Conservation (phyloP, 2,113 vertebrate genomes). For the Chaetops frenatus region DNA sequence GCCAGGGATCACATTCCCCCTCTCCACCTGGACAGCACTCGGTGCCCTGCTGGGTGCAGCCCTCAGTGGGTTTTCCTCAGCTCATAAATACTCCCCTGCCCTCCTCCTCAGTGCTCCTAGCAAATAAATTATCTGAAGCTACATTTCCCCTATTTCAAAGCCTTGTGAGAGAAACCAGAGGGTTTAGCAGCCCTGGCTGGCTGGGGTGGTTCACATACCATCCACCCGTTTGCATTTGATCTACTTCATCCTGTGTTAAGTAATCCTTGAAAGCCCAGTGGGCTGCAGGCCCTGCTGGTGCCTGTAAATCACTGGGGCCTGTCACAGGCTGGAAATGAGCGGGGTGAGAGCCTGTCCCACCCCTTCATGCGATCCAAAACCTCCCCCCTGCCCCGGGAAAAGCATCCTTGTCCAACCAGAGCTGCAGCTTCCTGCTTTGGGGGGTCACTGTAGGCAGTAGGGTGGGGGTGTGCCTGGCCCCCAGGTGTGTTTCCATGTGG, state of each 20-base stretch:
- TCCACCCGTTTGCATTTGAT: neutral
- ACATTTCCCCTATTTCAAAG: constrained; percentile 24
- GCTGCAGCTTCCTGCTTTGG: neutral
- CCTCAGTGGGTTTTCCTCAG: neutral
- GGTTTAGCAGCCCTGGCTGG: constrained; percentile 19
- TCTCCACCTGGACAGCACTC: rapidly evolving
- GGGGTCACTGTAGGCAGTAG: rapidly evolving
- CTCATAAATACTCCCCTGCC: neutral
- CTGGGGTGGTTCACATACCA: constrained; percentile 26
- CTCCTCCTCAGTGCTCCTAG: neutral
- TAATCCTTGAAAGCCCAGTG: neutral
- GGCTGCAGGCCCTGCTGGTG: neutral
- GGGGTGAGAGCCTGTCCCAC: rapidly evolving
- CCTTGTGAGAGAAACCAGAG: constrained; percentile 35
- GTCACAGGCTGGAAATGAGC: neutral
- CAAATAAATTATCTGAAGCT: constrained; percentile 25
- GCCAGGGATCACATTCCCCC: neutral
- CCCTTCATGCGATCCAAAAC: neutral
- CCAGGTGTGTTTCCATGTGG: neutral
- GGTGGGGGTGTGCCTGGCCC: neutral
- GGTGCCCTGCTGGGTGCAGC: neutral
- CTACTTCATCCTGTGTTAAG: neutral
- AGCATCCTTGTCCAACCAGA: neutral
- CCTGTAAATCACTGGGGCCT: constrained; percentile 13
- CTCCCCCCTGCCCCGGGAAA: neutral